phyloP scores from a whole-genome alignment of 2,888 invertebrate genomes.

The Leucophora obtusa region DNA sequence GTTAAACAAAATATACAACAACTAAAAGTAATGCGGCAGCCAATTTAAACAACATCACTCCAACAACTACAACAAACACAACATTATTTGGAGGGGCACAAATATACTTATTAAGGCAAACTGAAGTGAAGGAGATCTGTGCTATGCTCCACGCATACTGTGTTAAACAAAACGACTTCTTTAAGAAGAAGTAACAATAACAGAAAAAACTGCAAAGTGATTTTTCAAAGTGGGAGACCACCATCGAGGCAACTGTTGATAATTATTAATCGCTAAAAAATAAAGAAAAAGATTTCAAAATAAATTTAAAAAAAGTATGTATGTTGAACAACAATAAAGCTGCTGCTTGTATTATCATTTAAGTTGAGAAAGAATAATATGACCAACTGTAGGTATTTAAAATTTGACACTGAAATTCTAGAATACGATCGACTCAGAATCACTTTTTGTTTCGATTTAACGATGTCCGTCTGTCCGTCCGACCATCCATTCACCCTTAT shows the following conservation, averaged over 20 bases:
- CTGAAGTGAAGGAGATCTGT: conserved; percentile 28
- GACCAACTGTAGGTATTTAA: conserved; percentile 45
- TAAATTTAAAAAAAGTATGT: conserved; percentile 41
- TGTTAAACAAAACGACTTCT: conserved; percentile 45
- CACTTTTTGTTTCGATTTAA: too few species aligned
- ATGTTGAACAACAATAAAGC: conserved; percentile 34
- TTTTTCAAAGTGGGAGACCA: conserved; percentile 68
- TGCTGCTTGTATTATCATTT: conserved; percentile 39
- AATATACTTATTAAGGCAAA: conserved; percentile 30
- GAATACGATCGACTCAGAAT: too few species aligned
- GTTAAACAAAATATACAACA: conserved; percentile 34
- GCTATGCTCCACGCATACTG: conserved; percentile 24
- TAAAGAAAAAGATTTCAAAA: conserved; percentile 36
- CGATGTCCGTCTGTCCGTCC: too few species aligned
- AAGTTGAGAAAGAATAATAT: background rate
- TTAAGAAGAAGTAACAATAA: conserved; percentile 31
- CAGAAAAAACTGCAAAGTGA: conserved; percentile 60
- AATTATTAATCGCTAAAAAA: conserved; percentile 66
- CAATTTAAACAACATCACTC: conserved; percentile 54
- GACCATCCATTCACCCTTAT: too few species aligned
- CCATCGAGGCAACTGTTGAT: conserved; percentile 67
- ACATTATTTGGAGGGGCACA: conserved; percentile 32
- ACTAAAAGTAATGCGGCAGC: conserved; percentile 49
- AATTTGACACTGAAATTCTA: too few species aligned
- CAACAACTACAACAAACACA: conserved; percentile 43